Conservation (phyloP, 2,797 vertebrate genomes). For the Carcharodon carcharias region DNA sequence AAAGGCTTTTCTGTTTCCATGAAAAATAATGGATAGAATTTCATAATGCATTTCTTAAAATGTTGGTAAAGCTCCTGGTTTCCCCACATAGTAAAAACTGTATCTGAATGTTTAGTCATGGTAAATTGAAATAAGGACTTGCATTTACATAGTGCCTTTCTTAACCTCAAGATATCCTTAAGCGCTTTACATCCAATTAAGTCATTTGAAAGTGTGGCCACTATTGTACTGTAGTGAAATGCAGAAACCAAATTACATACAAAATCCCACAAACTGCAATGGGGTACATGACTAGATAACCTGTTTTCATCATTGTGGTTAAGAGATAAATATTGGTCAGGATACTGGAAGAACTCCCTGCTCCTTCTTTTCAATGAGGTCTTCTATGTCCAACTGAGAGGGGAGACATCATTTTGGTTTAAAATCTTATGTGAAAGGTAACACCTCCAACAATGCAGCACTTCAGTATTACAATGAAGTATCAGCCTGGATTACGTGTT, state of each 20-base stretch:
- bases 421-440: not conserved
- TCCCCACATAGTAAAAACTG: not conserved
- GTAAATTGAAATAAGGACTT: not conserved
- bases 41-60: not conserved
- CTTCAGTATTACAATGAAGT: not conserved
- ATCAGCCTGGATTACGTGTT: not conserved
- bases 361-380: not conserved
- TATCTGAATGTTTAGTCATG: not conserved
- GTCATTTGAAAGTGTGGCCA: not conserved
- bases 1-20: not conserved
- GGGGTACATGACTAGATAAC: not conserved
- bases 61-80: not conserved
- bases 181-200: not conserved
- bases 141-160: not conserved
- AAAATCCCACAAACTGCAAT: not conserved
- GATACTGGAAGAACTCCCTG: not conserved
- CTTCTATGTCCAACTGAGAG: not conserved
- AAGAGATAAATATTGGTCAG: not conserved
- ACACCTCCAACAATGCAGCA: not conserved
- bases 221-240: not conserved
- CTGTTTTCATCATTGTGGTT: not conserved
- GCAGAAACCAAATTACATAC: not conserved
- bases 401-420: not conserved
- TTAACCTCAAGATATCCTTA: not conserved
- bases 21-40: not conserved